Conservation (phyloP, 1,140 invertebrate species). For the Melipona quadrifasciata region DNA sequence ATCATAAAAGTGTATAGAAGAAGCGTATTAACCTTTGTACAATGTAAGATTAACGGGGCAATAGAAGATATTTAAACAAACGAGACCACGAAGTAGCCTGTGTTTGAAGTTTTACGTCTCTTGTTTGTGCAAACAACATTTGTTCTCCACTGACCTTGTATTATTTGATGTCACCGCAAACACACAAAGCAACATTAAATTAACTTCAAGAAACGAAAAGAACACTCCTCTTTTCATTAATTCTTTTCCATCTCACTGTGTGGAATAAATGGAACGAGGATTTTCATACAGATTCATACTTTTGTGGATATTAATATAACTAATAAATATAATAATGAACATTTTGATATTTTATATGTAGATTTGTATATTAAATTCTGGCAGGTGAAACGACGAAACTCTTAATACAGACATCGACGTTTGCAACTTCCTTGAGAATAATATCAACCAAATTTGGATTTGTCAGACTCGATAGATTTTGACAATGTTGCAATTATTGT, state of each 20-base stretch:
- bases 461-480: too few relatives aligned
- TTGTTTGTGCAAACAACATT: not conserved
- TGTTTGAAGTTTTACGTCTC: not conserved
- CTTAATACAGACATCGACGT: too few relatives aligned
- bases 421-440: too few relatives aligned
- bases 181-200: not conserved
- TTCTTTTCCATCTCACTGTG: not conserved
- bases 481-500: too few relatives aligned
- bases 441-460: too few relatives aligned
- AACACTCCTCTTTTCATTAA: not conserved
- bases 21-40: not conserved
- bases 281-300: too few relatives aligned
- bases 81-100: not conserved
- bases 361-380: too few relatives aligned
- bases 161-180: not conserved
- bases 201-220: not conserved
- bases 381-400: too few relatives aligned
- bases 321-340: too few relatives aligned
- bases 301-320: too few relatives aligned
- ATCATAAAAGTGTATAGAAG: not conserved
- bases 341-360: too few relatives aligned
- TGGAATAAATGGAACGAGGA: too few relatives aligned
- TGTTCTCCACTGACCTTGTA: not conserved
- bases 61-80: not conserved
- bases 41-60: not conserved